Conservation (phyloP, 30 jellyfish, hydroid and myxozoan genomes). For the Mastigias papua region DNA sequence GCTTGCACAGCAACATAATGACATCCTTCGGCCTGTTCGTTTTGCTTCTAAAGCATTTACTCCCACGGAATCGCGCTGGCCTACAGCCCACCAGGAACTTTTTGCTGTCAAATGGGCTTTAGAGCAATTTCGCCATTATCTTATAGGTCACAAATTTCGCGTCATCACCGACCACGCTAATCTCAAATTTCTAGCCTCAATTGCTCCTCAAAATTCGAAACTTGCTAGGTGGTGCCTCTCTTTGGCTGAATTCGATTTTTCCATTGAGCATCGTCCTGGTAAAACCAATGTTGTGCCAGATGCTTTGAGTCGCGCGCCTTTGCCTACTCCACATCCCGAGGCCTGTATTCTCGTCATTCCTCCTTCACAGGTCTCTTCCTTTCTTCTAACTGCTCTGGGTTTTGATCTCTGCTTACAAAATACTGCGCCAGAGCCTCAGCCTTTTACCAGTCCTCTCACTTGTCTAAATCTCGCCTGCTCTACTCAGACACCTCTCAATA, state of each 20-base stretch:
- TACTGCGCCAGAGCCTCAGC: neutral
- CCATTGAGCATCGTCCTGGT: conserved; percentile 51
- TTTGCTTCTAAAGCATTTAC: conserved; percentile 22
- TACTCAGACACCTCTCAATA: neutral
- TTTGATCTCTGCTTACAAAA: neutral
- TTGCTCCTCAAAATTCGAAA: conserved; percentile 50
- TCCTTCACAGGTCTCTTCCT: neutral
- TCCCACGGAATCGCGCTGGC: conserved; percentile 32
- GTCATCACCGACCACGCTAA: conserved; percentile 60
- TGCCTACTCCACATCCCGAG: conserved; percentile 10
- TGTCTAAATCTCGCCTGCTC: neutral
- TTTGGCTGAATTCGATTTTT: conserved; percentile 49
- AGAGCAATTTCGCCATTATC: conserved; percentile 55
- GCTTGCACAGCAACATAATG: conserved; percentile 6
- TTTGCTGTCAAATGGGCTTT: conserved; percentile 62
- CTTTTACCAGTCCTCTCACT: neutral
- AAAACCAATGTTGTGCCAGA: conserved; percentile 53
- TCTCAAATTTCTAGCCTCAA: conserved; percentile 43
- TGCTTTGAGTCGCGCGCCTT: conserved; percentile 45
- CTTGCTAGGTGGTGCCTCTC: conserved; percentile 59
- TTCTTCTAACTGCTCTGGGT: neutral
- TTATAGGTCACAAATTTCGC: conserved; percentile 28
- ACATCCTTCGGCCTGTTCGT: conserved; percentile 23
- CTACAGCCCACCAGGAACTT: conserved; percentile 37
- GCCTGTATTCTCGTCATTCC: conserved; percentile 22